Percentiles rank a stretch among this genome's conserved stretches.
Evolutionary conservation across 1,140 invertebrate species (phyloP).

Genomic region (Megathymus violae): DNA sequence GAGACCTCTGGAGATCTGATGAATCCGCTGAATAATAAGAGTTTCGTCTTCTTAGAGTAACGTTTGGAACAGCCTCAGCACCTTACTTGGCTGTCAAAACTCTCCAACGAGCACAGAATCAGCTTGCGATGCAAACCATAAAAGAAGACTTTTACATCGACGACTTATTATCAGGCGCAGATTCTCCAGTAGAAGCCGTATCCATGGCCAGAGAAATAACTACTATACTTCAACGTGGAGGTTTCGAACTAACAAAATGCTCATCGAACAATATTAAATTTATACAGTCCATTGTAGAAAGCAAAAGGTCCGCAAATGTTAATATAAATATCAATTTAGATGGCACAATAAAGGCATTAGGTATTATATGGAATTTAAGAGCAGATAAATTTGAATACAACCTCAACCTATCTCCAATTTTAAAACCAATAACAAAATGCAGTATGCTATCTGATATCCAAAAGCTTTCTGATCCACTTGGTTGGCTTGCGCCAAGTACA

Average conservation of each 20-base stretch:
- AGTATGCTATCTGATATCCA: too few relatives aligned
- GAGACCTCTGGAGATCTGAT: conserved; percentile 38
- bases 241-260: too few relatives aligned
- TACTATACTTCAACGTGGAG: not conserved
- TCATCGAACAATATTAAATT: conserved; percentile 6
- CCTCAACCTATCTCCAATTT: not conserved
- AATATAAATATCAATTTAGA: too few relatives aligned
- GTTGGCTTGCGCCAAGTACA: conserved; percentile 2
- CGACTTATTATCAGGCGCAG: too few relatives aligned
- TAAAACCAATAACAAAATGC: too few relatives aligned
- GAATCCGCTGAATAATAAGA: conserved; percentile 26
- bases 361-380: not conserved
- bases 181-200: too few relatives aligned
- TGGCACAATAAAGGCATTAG: not conserved
- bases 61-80: conserved; percentile 51
- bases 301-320: not conserved
- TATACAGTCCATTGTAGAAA: conserved; percentile 10
- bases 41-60: conserved; percentile 31
- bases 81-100: conserved; percentile 53
- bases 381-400: not conserved
- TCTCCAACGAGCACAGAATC: not conserved
- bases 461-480: too few relatives aligned
- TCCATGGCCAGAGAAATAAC: too few relatives aligned
- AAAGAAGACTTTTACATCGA: too few relatives aligned
- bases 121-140: too few relatives aligned